Percentiles rank a stretch among this genome's conserved stretches.
Conservation (phyloP, 2,888 invertebrate genomes). For the Pammene aurita region DNA sequence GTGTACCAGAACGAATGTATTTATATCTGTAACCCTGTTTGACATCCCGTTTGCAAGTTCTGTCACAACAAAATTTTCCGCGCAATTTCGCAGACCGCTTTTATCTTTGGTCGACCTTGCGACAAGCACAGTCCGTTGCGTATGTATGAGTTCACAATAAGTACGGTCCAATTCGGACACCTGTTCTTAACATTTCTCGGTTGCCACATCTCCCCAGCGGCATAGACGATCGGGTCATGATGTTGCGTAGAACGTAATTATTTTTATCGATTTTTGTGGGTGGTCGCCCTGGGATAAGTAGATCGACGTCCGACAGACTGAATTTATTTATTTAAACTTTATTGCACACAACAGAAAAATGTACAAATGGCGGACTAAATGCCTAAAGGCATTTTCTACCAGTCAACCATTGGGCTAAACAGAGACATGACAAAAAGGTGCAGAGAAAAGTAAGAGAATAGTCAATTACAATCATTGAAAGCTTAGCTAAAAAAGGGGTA, state of each 20-base stretch:
- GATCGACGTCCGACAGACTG: not conserved
- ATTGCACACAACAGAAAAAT: too few species aligned
- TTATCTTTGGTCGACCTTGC: conserved; percentile 25
- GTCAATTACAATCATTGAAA: too few species aligned
- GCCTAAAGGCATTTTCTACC: too few species aligned
- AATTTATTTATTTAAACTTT: too few species aligned
- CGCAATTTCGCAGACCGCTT: conserved; percentile 21
- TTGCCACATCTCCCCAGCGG: conserved; percentile 26
- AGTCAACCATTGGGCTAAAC: too few species aligned
- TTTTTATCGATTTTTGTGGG: conserved; percentile 27
- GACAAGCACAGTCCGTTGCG: conserved; percentile 20
- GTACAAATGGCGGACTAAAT: too few species aligned
- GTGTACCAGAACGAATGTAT: not conserved
- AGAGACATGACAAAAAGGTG: too few species aligned
- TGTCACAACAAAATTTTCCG: conserved; percentile 23
- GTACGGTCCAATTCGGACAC: conserved; percentile 27
- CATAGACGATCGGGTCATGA: conserved; percentile 17
- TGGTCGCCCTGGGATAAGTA: conserved; percentile 18
- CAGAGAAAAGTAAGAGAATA: too few species aligned
- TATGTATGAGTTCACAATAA: conserved; percentile 26
- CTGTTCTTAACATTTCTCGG: conserved; percentile 24
- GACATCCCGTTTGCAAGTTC: conserved; percentile 8
- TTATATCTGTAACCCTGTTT: conserved; percentile 1
- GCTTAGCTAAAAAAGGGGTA: too few species aligned
- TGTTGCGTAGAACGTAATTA: conserved; percentile 26